Evolutionary conservation across 2,888 invertebrate genomes (phyloP).

Genomic region (Pachymerium ferrugineum): DNA sequence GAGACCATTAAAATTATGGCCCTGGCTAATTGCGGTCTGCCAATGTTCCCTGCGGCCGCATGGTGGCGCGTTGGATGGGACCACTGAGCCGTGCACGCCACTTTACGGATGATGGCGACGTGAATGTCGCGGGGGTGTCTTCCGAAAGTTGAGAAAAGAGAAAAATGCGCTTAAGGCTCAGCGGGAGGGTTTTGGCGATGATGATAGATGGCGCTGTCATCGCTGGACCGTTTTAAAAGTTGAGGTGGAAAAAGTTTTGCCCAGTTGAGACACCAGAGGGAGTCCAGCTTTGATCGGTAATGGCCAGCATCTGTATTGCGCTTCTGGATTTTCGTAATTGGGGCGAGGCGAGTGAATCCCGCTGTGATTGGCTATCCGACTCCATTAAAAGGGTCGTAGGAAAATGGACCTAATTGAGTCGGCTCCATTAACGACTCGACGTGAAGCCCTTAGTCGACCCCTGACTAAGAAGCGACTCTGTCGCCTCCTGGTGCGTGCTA

Average conservation of each 20-base stretch:
- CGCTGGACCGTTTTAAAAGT: not conserved
- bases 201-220: conserved; percentile 9
- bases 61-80: not conserved
- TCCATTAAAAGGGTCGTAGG: conserved; percentile 10
- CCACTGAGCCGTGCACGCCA: not conserved
- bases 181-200: not conserved
- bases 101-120: not conserved
- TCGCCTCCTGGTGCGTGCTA: not conserved
- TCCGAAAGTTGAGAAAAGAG: not conserved
- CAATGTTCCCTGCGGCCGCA: not conserved
- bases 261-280: not conserved
- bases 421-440: not conserved
- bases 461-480: not conserved
- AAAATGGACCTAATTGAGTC: conserved; percentile 15
- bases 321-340: not conserved
- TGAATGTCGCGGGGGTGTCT: not conserved
- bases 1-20: conserved; percentile 10
- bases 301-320: not conserved
- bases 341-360: not conserved
- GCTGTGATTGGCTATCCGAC: conserved; percentile 1
- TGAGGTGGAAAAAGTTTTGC: not conserved
- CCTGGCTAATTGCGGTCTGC: conserved; percentile 11
- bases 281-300: not conserved
- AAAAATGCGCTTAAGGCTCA: not conserved
- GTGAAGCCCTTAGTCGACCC: not conserved